phyloP scores from a whole-genome alignment of 2,888 invertebrate genomes.

The Psococerastis gibbosa region DNA sequence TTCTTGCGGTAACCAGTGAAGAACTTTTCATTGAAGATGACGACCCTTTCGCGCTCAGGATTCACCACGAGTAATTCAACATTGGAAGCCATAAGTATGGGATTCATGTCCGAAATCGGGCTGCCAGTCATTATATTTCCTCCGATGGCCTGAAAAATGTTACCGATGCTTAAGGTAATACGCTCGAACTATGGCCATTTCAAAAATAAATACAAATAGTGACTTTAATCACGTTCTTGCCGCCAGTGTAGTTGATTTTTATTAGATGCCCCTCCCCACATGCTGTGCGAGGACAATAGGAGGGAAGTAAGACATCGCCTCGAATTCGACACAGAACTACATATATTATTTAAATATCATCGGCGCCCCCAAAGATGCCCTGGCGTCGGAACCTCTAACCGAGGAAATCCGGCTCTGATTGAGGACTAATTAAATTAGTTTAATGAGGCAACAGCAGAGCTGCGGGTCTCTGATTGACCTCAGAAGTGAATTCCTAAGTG shows the following conservation, averaged over 20 bases:
- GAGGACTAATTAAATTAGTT: not conserved
- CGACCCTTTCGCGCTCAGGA: slow-evolving; percentile 13
- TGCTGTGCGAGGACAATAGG: no score
- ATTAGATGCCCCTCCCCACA: no score
- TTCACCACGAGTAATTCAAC: slow-evolving; percentile 44
- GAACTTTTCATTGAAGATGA: slow-evolving; percentile 39
- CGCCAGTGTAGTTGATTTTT: not conserved
- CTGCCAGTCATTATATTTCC: slow-evolving; percentile 92
- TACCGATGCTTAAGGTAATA: slow-evolving; percentile 10
- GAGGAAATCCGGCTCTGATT: no score
- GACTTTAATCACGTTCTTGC: not conserved
- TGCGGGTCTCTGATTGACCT: no score
- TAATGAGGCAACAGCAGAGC: not conserved
- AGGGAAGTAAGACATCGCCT: no score
- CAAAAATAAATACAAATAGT: not conserved
- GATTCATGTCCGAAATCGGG: slow-evolving; percentile 91
- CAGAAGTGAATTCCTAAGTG: no score
- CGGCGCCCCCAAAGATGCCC: no score
- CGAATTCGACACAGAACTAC: no score
- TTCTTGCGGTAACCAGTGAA: slow-evolving; percentile 77
- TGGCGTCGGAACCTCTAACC: no score
- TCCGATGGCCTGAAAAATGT: slow-evolving; percentile 43
- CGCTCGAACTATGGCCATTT: not conserved
- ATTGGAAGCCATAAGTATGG: slow-evolving; percentile 65
- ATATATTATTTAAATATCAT: no score